A percentile compares a stretch with the other conserved stretches of the same genome.
phyloP scores from a whole-genome alignment of 2,113 vertebrate genomes.

The Caloenas nicobarica region DNA sequence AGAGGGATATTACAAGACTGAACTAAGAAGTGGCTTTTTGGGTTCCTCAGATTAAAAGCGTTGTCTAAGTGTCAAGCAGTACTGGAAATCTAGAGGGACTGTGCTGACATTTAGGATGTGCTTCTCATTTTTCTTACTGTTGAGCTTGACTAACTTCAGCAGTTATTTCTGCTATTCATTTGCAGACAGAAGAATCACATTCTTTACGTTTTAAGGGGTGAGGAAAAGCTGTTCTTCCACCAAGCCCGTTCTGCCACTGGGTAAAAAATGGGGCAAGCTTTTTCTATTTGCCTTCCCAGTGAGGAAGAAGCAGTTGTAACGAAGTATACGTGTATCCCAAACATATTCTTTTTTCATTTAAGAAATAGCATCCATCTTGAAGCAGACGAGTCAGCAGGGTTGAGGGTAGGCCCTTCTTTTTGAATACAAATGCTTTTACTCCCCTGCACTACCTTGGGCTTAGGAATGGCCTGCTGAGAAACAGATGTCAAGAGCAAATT shows the following conservation, averaged over 20 bases:
- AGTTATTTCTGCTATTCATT: background rate
- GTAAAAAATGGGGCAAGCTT: background rate
- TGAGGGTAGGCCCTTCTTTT: background rate
- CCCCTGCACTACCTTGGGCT: background rate
- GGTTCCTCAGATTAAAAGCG: background rate
- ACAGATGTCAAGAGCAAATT: background rate
- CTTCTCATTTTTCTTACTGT: background rate
- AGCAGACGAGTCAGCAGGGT: background rate
- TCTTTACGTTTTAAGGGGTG: background rate
- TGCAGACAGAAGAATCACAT: background rate
- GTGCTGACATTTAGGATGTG: background rate
- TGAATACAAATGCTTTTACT: background rate
- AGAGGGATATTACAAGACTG: background rate
- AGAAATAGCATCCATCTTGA: background rate
- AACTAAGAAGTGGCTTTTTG: conserved; percentile 21
- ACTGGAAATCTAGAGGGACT: background rate
- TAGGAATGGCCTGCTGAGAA: background rate
- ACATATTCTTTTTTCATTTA: background rate
- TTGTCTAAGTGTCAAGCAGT: background rate
- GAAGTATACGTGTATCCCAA: background rate
- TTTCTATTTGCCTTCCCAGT: background rate
- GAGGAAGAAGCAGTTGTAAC: background rate
- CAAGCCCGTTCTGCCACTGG: background rate
- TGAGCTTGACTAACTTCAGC: background rate
- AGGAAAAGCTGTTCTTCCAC: background rate